Evolutionary conservation across 2,888 invertebrate species (phyloP), one percentile per base, ranked within the genome.

Genomic region (Helleia helle): DNA sequence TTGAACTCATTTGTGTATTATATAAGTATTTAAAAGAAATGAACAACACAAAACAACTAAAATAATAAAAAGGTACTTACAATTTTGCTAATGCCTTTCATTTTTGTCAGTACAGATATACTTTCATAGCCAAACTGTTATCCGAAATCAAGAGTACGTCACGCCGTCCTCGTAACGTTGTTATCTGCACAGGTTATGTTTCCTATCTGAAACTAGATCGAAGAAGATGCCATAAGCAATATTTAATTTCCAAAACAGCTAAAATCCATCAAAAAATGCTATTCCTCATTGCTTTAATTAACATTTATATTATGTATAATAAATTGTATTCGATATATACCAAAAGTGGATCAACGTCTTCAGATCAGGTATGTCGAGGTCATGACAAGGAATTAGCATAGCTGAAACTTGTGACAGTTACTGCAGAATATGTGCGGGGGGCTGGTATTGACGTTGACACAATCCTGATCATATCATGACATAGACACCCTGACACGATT

Each of bases 251-350:
- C 63, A 65, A 64, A 68, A 63, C 56, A 63, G 55, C 63, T 57
- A 61, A 68, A 62, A 66, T 61, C 62, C 56, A 57, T 69, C 65
- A 67, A 66, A 65, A 53, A 48, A 58, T 62, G 59, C 58, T 56
- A 68, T 66, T 70, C 65, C 67, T 65, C 64, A 69, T 67, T 75
- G 71, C 72, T 69, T 70, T 68, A 53, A 77, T 80, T 81, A 71
- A 68, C 76, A 79, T 81, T 77, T 79, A 73, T 59, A n/a, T n/a
- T n/a, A 74, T 65, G 54, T 58, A 60, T 63, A 66, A 80, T 76
- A 76, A 77, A 80, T 76, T 71, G 65, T 55, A 51, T 64, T 66
- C 61, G 62, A 71, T 62, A 73, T 73, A 55, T 69, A 77, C 79
- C 73, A 73, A 69, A 76, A 65, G 63, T 75, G 62, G 69, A 75